Conservation (phyloP, 2,113 vertebrate genomes). For the Antechinus flavipes region DNA sequence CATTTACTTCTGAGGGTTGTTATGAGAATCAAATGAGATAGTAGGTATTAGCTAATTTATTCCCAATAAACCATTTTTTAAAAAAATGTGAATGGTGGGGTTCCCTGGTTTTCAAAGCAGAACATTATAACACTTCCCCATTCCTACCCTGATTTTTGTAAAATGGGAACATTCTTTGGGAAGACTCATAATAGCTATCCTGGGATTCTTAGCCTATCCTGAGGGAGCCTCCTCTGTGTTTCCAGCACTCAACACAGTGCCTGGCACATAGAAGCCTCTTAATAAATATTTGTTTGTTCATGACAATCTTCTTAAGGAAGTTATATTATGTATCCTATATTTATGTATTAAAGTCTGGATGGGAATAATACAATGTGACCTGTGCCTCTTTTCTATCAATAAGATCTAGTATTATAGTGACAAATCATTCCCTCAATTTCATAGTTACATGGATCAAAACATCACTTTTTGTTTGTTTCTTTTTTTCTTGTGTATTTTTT, state of each 20-base stretch:
- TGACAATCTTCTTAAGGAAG: neutral
- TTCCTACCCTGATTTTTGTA: neutral
- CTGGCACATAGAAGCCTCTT: neutral
- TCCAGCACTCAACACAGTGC: neutral
- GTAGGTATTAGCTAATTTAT: neutral
- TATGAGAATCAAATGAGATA: neutral
- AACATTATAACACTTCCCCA: neutral
- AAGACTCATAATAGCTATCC: neutral
- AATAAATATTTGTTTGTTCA: neutral
- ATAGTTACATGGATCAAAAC: too few species aligned
- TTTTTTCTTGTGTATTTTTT: too few species aligned
- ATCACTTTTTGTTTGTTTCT: too few species aligned
- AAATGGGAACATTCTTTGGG: neutral
- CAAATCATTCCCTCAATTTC: neutral
- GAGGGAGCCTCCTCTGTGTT: neutral
- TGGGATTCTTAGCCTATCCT: neutral
- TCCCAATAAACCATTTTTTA: neutral
- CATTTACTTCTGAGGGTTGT: neutral
- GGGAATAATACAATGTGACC: neutral
- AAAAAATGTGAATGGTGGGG: neutral
- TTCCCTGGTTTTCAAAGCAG: neutral
- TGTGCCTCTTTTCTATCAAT: neutral
- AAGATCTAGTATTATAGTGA: neutral
- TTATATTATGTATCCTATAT: neutral
- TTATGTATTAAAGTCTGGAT: neutral